Conservation (phyloP, 2,797 vertebrate species). For the Thaleichthys pacificus region DNA sequence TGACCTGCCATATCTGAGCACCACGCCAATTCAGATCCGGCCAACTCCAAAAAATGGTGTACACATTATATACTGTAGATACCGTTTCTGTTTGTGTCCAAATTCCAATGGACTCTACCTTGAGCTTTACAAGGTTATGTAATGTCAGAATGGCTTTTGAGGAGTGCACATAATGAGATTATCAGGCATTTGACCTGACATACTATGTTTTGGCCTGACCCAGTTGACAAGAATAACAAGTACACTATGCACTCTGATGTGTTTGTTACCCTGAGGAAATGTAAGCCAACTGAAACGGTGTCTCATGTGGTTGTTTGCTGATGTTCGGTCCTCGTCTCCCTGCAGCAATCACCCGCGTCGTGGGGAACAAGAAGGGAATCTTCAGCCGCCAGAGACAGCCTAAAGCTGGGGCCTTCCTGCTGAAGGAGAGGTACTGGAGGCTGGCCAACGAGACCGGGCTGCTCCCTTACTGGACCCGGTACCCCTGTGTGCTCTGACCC, state of each 20-base stretch:
- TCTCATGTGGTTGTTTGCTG: not conserved
- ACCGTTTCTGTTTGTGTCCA: too few relatives aligned
- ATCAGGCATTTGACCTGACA: not conserved
- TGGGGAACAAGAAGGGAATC: constrained; percentile 94
- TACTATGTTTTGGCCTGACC: not conserved
- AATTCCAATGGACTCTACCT: too few relatives aligned
- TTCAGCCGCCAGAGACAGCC: constrained; percentile 94
- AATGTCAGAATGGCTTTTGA: too few relatives aligned
- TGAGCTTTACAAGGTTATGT: too few relatives aligned
- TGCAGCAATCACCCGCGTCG: constrained; percentile 76
- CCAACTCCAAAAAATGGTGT: too few relatives aligned
- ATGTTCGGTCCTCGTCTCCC: constrained; percentile 5
- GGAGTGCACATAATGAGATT: too few relatives aligned
- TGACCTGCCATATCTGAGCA: too few relatives aligned
- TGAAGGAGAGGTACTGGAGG: constrained; percentile 92
- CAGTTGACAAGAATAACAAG: not conserved
- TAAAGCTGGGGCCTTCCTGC: constrained; percentile 86
- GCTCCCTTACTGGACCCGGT: constrained; percentile 66
- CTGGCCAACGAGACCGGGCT: constrained; percentile 85
- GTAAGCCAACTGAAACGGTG: too few relatives aligned
- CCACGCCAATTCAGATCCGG: too few relatives aligned
- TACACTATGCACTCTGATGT: not conserved
- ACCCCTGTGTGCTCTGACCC: constrained; percentile 64
- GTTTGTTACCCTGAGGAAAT: too few relatives aligned
- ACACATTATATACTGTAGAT: too few relatives aligned